A percentile compares a stretch with the other conserved stretches of the same genome.
Conservation (phyloP, 2,113 vertebrate genomes). For the Centrocercus urophasianus region DNA sequence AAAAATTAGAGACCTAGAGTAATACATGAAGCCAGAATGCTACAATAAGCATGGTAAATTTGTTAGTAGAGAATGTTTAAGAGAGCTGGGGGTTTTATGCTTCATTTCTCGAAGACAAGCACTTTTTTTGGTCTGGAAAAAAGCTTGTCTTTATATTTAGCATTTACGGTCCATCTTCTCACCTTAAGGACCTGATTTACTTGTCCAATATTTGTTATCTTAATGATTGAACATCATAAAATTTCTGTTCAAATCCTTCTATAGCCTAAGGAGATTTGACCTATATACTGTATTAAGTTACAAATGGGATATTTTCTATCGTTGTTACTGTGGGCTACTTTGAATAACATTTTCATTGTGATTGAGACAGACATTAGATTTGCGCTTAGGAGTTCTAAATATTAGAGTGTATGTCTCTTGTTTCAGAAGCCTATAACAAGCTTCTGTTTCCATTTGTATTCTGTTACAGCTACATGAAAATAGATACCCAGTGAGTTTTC, state of each 20-base stretch:
- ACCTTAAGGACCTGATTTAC: fast-evolving
- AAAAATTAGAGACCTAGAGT: neutral
- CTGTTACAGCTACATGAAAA: neutral
- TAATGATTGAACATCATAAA: neutral
- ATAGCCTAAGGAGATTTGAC: neutral
- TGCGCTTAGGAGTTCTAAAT: neutral
- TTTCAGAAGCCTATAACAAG: neutral
- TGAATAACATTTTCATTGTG: neutral
- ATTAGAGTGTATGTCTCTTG: neutral
- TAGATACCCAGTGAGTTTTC: neutral
- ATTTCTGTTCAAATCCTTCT: neutral
- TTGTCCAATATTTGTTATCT: neutral
- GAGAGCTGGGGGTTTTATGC: neutral
- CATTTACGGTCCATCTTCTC: neutral
- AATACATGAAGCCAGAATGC: neutral
- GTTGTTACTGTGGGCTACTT: neutral
- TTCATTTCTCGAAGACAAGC: neutral
- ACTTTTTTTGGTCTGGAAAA: neutral
- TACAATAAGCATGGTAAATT: neutral
- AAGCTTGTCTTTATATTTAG: neutral
- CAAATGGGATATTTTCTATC: neutral
- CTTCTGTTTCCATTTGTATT: neutral
- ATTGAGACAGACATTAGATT: neutral
- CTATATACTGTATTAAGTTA: neutral
- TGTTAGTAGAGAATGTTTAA: neutral